These are phyloP conservation scores for Lepidothrix coronata DNA, from an alignment of 2,113 vertebrate genomes.

Conservation along the genomic window DNA sequence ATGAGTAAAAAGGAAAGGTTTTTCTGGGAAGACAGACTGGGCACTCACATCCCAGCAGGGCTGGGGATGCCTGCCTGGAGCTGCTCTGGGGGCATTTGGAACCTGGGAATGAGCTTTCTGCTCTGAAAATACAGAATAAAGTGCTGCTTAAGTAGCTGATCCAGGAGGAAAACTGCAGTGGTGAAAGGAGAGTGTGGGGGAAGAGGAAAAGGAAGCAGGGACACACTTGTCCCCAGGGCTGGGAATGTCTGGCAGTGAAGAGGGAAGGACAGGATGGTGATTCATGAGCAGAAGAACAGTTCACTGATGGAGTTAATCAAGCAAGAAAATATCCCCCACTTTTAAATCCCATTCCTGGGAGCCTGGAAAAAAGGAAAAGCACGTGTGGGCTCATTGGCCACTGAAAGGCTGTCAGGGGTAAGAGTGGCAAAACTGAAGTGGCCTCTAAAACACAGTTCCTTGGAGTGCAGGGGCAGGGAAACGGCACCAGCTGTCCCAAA, in stretches of 20 bases:
- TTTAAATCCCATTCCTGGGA: neutral
- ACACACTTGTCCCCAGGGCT: neutral
- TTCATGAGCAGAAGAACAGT: neutral
- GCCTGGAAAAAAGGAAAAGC: neutral
- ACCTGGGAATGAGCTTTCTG: neutral
- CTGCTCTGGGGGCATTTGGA: neutral
- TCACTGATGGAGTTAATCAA: neutral
- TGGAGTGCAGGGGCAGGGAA: rapidly evolving
- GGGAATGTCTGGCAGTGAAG: neutral
- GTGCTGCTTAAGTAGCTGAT: neutral
- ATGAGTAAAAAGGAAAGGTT: neutral
- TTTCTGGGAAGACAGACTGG: neutral
- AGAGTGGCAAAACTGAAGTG: neutral
- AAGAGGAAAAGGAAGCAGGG: neutral
- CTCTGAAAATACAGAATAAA: neutral
- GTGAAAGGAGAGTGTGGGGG: neutral
- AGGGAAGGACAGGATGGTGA: neutral
- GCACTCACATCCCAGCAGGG: neutral
- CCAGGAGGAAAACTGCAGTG: neutral
- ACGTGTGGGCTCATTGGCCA: rapidly evolving
- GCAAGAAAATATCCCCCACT: neutral
- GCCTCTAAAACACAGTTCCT: neutral
- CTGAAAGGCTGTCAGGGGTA: neutral
- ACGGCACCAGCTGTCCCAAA: neutral
- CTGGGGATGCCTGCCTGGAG: neutral